These are phyloP conservation scores for Halictus rubicundus DNA, from an alignment of 1,140 invertebrate genomes.

Conservation along the genomic window DNA sequence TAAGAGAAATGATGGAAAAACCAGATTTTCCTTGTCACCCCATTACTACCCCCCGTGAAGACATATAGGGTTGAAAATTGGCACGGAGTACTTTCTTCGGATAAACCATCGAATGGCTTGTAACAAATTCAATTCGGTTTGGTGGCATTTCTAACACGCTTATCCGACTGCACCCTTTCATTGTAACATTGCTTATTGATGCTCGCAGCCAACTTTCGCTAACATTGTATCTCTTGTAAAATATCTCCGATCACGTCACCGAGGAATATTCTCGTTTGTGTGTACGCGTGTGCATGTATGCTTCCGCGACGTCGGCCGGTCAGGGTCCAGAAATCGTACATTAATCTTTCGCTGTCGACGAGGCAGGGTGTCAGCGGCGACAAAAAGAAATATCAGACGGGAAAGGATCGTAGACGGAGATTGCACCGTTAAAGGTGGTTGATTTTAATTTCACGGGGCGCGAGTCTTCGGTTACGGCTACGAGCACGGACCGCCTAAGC, in stretches of 20 bases:
- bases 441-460: conserved; percentile 80
- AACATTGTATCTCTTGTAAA: neutral
- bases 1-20: too few species aligned
- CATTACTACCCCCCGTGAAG: too few species aligned
- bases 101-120: too few species aligned
- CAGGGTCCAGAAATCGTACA: conserved; percentile 16
- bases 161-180: too few species aligned
- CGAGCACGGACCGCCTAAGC: conserved; percentile 69
- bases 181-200: too few species aligned
- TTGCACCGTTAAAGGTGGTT: conserved; percentile 77
- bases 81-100: too few species aligned
- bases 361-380: neutral
- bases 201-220: too few species aligned
- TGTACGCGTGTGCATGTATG: neutral
- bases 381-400: neutral
- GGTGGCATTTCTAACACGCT: too few species aligned
- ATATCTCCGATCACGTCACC: neutral
- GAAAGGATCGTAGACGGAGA: conserved; percentile 70
- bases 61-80: too few species aligned
- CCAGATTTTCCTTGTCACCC: too few species aligned
- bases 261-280: neutral
- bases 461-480: conserved; percentile 78
- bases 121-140: too few species aligned
- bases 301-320: neutral
- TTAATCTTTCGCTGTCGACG: conserved; percentile 33